Evolutionary conservation across 2,888 invertebrate genomes (phyloP).

Genomic region (Polymixis lichenea): DNA sequence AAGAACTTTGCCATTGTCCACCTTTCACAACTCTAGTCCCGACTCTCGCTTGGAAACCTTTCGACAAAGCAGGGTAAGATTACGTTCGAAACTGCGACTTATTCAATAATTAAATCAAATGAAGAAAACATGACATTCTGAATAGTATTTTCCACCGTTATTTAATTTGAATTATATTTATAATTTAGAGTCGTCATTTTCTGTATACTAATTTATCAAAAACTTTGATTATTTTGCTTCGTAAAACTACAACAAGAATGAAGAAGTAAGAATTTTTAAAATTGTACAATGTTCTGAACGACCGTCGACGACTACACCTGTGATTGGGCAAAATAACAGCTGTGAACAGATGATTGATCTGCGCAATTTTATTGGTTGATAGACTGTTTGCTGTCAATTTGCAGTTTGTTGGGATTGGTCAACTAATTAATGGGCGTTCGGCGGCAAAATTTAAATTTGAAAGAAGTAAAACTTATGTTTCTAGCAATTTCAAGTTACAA

Average conservation of each 20-base stretch:
- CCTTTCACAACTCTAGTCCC: slow-evolving; percentile 74
- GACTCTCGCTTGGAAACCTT: slow-evolving; percentile 39
- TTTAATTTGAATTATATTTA: background rate
- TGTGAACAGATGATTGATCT: slow-evolving; percentile 72
- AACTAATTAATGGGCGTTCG: background rate
- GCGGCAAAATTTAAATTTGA: slow-evolving; percentile 60
- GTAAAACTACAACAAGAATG: background rate
- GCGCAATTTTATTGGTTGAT: slow-evolving; percentile 67
- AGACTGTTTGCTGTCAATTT: slow-evolving; percentile 12
- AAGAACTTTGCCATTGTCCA: slow-evolving; percentile 72
- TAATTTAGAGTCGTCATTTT: accelerated
- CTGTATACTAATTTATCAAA: background rate
- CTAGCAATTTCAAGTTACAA: no score
- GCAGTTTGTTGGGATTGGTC: slow-evolving; percentile 38
- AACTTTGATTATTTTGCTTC: background rate
- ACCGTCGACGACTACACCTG: slow-evolving; percentile 3
- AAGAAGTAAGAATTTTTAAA: background rate
- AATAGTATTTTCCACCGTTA: background rate
- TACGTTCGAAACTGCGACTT: slow-evolving; percentile 37
- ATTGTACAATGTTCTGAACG: slow-evolving; percentile 57
- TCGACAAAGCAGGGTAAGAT: slow-evolving; percentile 37
- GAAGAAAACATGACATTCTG: background rate
- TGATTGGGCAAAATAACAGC: slow-evolving; percentile 71
- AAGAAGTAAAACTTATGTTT: slow-evolving; percentile 1
- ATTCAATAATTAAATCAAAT: background rate